Conservation (phyloP, 2,113 vertebrate species). For the Lucifuga dentata region DNA sequence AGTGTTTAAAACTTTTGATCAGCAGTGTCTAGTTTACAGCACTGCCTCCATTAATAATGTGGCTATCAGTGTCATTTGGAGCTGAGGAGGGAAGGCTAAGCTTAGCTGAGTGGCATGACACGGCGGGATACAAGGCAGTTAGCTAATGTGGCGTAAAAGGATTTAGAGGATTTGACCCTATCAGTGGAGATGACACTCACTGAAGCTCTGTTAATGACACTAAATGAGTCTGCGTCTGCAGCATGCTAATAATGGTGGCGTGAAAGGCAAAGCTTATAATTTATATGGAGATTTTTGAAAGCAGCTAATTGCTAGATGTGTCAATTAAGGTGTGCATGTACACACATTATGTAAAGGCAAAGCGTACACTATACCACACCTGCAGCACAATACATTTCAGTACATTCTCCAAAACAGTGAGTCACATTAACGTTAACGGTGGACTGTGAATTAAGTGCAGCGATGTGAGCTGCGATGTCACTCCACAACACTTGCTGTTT, state of each 20-base stretch:
- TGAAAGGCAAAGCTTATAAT: slow-evolving; percentile 49
- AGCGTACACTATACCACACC: not conserved
- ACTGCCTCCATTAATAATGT: slow-evolving; percentile 26
- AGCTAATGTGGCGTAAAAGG: slow-evolving; percentile 79
- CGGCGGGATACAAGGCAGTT: slow-evolving; percentile 65
- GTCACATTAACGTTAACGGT: not conserved
- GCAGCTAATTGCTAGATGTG: slow-evolving; percentile 32
- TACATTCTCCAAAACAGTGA: too few species aligned
- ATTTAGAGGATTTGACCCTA: slow-evolving; percentile 81
- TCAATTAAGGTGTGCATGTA: slow-evolving; percentile 5
- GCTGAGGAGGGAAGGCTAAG: slow-evolving; percentile 61
- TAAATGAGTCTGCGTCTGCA: slow-evolving; percentile 71
- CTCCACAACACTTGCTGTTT: slow-evolving; percentile 1
- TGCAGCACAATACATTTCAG: not conserved
- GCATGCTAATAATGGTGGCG: slow-evolving; percentile 65
- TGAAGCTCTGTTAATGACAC: slow-evolving; percentile 73
- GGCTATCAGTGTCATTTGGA: slow-evolving; percentile 47
- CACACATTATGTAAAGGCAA: slow-evolving; percentile 8
- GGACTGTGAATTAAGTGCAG: slow-evolving; percentile 11
- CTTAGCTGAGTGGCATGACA: slow-evolving; percentile 70
- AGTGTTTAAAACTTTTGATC: too few species aligned
- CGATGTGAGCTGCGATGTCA: slow-evolving; percentile 1
- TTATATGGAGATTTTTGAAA: slow-evolving; percentile 40
- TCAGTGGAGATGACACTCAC: slow-evolving; percentile 71
- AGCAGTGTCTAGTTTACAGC: slow-evolving; percentile 18